Evolutionary conservation across 2,888 invertebrate genomes (phyloP).

Genomic region (Spodoptera littoralis): DNA sequence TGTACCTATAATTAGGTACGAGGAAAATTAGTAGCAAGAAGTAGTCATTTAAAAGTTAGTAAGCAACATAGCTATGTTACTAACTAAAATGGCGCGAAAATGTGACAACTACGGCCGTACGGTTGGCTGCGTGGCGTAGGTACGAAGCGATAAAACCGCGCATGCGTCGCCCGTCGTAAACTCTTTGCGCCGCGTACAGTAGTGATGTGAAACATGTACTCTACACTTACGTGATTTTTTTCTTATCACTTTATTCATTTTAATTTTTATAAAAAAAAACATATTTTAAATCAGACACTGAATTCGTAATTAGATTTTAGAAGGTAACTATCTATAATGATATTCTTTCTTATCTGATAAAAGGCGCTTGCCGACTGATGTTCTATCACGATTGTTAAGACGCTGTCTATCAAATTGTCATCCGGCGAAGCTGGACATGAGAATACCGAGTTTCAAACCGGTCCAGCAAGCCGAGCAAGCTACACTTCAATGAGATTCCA

Average conservation of each 20-base stretch:
- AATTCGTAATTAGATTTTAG: constrained; percentile 42
- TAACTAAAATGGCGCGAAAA: constrained; percentile 77
- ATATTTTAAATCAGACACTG: constrained; percentile 23
- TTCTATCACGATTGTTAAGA: constrained; percentile 71
- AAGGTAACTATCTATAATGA: constrained; percentile 41
- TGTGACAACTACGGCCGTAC: constrained; percentile 61
- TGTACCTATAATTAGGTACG: neutral
- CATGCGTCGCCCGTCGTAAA: constrained; percentile 58
- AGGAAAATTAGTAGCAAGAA: too few relatives aligned
- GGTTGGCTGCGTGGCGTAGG: constrained; percentile 47
- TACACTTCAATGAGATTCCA: constrained; percentile 87
- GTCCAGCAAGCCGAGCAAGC: constrained; percentile 76
- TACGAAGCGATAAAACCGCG: constrained; percentile 65
- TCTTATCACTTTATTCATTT: constrained; percentile 14
- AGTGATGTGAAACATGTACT: constrained; percentile 56
- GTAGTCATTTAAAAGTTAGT: too few relatives aligned
- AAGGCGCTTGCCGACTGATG: constrained; percentile 51
- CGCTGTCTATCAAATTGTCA: constrained; percentile 83
- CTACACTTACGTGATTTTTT: too few relatives aligned
- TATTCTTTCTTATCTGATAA: constrained; percentile 50
- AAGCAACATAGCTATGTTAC: too few relatives aligned
- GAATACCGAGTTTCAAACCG: constrained; percentile 79
- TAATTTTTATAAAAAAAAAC: constrained; percentile 6
- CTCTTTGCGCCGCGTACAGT: constrained; percentile 66
- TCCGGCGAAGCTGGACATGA: constrained; percentile 74